Base-by-base conservation (phyloP, 1,140 invertebrate genomes). In the Cydia fagiglandana region DNA sequence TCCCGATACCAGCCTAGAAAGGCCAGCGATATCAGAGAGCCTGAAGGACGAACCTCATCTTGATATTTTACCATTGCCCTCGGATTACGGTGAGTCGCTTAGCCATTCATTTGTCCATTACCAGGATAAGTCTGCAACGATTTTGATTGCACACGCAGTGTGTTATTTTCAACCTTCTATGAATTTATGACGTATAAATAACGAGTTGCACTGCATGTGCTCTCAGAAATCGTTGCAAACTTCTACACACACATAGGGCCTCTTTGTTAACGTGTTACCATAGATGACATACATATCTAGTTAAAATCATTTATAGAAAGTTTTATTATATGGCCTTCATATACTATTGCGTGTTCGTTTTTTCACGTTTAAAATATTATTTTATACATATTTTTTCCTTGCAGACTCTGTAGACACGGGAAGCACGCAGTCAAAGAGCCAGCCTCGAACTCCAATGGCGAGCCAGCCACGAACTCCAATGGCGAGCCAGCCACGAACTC, bases 401-500 rank as follows among this genome's bases (percentile, higher is more conserved):
- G 56, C 56, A 61, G 56, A 61, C 24, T 61, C 56, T 24, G 24
- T 61, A 61, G 56, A 61, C 20, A 61, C n/a, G 6, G 9, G 20
- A 61, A 61, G 56, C 9, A 61, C 56, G 9, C 56, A 7, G n/a
- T 61, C 56, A 12, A 61, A 2, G 20, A 61, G 56, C 56, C 56
- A 61, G 20, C 56, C 56, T 12, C 56, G 17, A 12, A 38, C 73
- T 61, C 47, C 47, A 61, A n/a, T 24, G 15, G 13, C 50, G 17
- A 74, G 53, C 53, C 82, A 79, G 30, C 84, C 84, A 6, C 80
- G 83, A 80, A 91, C 89, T 41, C 90, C 90, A n/a, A n/a, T n/a
- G n/a, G n/a, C n/a, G n/a, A n/a, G n/a, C n/a, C n/a, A 61, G 20
- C 56, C 56, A 24, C 56, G 17, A 12, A 38, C 73, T 61, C 47